Percentiles rank a stretch among this genome's conserved stretches.
phyloP scores from a whole-genome alignment of 2,888 invertebrate genomes.

The Cerastis leucographa region DNA sequence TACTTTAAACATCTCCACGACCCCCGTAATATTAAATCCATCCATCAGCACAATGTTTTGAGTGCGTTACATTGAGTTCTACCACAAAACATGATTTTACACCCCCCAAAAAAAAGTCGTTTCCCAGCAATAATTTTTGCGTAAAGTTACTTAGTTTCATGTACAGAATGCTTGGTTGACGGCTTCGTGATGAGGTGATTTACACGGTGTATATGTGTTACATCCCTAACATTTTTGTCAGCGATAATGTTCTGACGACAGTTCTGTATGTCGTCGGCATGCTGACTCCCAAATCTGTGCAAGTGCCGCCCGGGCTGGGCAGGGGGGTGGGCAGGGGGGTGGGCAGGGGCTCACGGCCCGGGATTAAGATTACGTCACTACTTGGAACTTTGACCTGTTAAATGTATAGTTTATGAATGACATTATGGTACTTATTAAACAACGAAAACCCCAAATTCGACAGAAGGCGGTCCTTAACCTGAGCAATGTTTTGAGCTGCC shows the following conservation, averaged over 20 bases:
- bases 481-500: not conserved
- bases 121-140: too few relatives aligned
- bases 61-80: too few relatives aligned
- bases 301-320: not conserved
- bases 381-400: not conserved
- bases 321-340: not conserved
- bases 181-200: too few relatives aligned
- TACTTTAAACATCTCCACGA: too few relatives aligned
- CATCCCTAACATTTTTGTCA: not conserved
- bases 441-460: not conserved
- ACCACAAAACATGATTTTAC: too few relatives aligned
- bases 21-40: too few relatives aligned
- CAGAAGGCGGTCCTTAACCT: not conserved
- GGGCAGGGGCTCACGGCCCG: not conserved
- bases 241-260: not conserved
- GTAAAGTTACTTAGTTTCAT: too few relatives aligned
- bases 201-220: too few relatives aligned
- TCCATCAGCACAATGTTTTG: too few relatives aligned
- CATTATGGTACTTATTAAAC: not conserved
- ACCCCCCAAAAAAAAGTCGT: too few relatives aligned
- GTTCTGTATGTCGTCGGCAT: not conserved
- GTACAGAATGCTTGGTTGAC: too few relatives aligned
- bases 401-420: conserved; percentile 14
- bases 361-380: conserved; percentile 1
- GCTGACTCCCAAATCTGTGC: not conserved